Conservation (phyloP, 53 echinoderm and acorn worm genomes). For the Temnopleurus reevesii region DNA sequence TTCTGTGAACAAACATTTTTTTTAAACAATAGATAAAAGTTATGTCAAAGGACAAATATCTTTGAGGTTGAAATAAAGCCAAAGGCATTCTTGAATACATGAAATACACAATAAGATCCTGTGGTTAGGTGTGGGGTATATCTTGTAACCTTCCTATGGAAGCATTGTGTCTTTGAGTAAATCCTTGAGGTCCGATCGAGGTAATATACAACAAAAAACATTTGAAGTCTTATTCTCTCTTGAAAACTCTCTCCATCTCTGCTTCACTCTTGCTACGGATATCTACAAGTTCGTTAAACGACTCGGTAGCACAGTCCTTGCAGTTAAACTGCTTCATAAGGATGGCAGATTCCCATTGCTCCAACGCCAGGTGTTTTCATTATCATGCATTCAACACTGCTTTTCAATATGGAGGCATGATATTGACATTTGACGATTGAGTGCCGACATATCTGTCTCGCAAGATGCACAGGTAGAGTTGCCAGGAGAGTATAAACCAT, state of each 20-base stretch:
- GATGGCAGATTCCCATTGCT: neutral
- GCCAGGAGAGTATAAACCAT: slow-evolving; percentile 5
- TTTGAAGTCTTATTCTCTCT: neutral
- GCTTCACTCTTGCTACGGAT: neutral
- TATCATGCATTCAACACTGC: neutral
- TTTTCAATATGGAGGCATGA: neutral
- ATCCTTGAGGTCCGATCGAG: neutral
- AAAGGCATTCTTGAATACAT: neutral
- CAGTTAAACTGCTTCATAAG: neutral
- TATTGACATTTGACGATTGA: neutral
- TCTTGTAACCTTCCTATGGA: neutral
- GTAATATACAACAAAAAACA: slow-evolving; percentile 1
- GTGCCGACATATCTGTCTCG: neutral
- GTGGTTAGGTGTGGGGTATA: neutral
- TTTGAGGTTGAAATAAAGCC: neutral
- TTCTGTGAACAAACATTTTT: too few relatives aligned
- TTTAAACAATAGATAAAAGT: too few relatives aligned
- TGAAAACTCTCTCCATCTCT: neutral
- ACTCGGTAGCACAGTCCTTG: neutral
- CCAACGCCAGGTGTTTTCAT: too few relatives aligned
- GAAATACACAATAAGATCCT: neutral
- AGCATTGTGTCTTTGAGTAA: neutral
- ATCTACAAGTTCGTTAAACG: neutral
- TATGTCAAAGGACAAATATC: neutral
- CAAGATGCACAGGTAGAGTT: slow-evolving; percentile 11